A percentile compares a stretch with the other conserved stretches of the same genome.
Evolutionary conservation across 1,140 invertebrate genomes (phyloP).

Genomic region (Neotoxoptera formosana): DNA sequence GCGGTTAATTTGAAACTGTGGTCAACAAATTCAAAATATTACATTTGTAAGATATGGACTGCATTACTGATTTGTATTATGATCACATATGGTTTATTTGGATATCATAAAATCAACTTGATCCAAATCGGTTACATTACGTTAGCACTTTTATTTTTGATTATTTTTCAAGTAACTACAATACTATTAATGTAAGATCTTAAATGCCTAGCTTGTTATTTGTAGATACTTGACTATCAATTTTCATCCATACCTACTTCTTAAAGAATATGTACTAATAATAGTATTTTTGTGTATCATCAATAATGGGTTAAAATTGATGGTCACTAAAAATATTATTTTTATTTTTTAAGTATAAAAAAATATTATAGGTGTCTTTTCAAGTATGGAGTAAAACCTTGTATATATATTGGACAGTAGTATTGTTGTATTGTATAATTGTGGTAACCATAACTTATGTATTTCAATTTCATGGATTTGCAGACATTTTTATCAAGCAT

Average conservation of each 20-base stretch:
- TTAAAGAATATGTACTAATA: background rate
- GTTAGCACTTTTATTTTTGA: background rate
- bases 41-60: background rate
- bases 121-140: background rate
- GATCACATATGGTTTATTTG: background rate
- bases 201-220: background rate
- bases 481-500: background rate
- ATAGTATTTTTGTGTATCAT: too few relatives aligned
- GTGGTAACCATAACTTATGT: background rate
- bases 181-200: background rate
- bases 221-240: background rate
- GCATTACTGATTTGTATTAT: background rate
- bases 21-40: background rate
- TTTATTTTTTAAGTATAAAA: background rate
- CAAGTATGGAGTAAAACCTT: background rate
- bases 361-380: background rate
- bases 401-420: background rate
- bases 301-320: background rate
- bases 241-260: background rate
- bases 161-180: constrained; percentile 27
- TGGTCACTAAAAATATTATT: background rate
- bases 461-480: background rate
- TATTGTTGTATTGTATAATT: background rate
- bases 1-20: too few relatives aligned
- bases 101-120: background rate